A percentile compares a stretch with the other conserved stretches of the same genome.
phyloP scores from a whole-genome alignment of 2,113 vertebrate species.

The Hipposideros armiger region DNA sequence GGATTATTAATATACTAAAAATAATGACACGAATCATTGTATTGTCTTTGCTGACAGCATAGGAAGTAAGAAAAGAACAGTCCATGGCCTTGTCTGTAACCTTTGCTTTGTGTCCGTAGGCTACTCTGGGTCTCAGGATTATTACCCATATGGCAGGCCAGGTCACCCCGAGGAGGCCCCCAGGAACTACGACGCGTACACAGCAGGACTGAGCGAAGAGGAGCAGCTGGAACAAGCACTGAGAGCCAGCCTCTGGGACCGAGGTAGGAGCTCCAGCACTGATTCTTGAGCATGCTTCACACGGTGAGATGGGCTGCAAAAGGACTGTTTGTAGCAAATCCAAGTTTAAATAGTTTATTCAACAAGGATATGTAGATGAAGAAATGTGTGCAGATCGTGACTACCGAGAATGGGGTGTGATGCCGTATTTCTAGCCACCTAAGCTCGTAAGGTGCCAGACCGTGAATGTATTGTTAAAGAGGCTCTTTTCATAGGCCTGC shows the following conservation, averaged over 20 bases:
- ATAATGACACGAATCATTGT: background rate
- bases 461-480: conserved; percentile 32
- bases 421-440: background rate
- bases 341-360: conserved; percentile 49
- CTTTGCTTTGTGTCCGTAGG: conserved; percentile 69
- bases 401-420: conserved; percentile 21
- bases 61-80: background rate
- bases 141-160: background rate
- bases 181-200: conserved; percentile 84
- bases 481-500: conserved; percentile 67
- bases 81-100: background rate
- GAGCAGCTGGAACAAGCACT: conserved; percentile 93
- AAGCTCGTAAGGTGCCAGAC: conserved; percentile 71
- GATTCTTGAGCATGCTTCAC: background rate
- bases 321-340: background rate
- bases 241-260: conserved; percentile 92
- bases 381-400: conserved; percentile 23
- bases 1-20: background rate
- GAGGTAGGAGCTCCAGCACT: conserved; percentile 86
- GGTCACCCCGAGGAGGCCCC: background rate
- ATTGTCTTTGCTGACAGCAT: background rate
- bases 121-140: conserved; percentile 70
- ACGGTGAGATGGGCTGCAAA: background rate
- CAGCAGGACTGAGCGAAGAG: conserved; percentile 92
- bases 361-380: conserved; percentile 16